Base-by-base conservation (phyloP, 2,113 vertebrate genomes). In the Syngnathus scovelli region DNA sequence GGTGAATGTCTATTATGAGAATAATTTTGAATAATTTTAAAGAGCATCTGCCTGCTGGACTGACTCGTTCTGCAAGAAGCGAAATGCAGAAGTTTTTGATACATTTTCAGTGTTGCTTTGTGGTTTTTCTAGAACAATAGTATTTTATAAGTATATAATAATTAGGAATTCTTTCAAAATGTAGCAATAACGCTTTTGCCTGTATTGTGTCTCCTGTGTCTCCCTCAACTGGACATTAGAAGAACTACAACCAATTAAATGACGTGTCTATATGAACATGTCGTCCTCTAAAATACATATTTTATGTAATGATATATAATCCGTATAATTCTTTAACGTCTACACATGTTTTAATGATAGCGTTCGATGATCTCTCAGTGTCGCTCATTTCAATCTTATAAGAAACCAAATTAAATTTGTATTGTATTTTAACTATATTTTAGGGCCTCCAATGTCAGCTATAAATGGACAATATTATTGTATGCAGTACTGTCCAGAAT, bases 181-280 rank as follows among this genome's bases (percentile, higher is more conserved):
- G 52, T 4, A 7, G n/a, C 51, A 36, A 59, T 38, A 7, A 58
- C 5, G 6, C 1, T 69, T 66, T 49, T 16, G 18, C 3, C 21
- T 16, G 5, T 36, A 80, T 81, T 71, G 62, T 10, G 60, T 71
- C 79, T 86, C 66, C 71, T 74, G 23, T 85, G 83, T 80, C 78
- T 77, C 87, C 86, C 80, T 71, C 89, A 64, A 44, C 77, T 76
- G 89, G 84, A 74, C 5, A 3, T 43, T 6, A 23, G 4, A 38
- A 54, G 75, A 75, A 87, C 54, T 78, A 64, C 36, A 77, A 21
- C 51, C 21, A 33, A 27, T 68, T n/a, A 43, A 38, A 6, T 48
- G 15, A 15, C 44, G 13, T 33, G 27, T 33, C 27, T 33, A 33
- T 33, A 48, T 48, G 13, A 46, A 46, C 44, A 46, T 48, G 15